A percentile compares a stretch with the other conserved stretches of the same genome.
Conservation (phyloP, 2,888 invertebrate species). For the Yponomeuta malinellus region DNA sequence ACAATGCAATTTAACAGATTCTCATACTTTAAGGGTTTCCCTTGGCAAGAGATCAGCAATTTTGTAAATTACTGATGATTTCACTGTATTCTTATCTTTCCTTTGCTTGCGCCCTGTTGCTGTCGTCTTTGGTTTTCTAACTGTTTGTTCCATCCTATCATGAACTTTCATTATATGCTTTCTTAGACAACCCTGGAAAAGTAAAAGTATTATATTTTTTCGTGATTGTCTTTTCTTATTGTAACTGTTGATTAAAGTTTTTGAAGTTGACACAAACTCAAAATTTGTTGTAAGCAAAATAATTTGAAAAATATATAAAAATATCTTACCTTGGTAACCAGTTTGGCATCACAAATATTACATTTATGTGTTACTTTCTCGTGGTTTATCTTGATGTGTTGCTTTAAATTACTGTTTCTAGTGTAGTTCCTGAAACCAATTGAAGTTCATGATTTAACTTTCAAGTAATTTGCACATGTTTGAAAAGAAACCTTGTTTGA, state of each 20-base stretch:
- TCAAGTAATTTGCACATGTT: background rate
- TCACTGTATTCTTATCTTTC: conserved; percentile 46
- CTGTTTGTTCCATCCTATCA: conserved; percentile 21
- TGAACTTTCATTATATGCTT: conserved; percentile 41
- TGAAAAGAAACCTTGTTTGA: conserved; percentile 8
- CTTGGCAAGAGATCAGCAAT: background rate
- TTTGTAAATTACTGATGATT: conserved; percentile 16
- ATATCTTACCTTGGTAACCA: conserved; percentile 50
- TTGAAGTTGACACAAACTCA: too few relatives aligned
- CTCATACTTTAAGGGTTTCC: background rate
- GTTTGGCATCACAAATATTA: conserved; percentile 43
- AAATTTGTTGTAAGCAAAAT: too few relatives aligned
- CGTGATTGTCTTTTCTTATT: background rate
- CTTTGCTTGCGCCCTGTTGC: conserved; percentile 47
- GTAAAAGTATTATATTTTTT: background rate
- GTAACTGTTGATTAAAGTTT: too few relatives aligned
- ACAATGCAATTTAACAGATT: too few relatives aligned
- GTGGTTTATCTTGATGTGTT: conserved; percentile 72
- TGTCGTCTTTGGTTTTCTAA: conserved; percentile 32
- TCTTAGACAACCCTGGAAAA: conserved; percentile 46
- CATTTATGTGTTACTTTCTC: conserved; percentile 64
- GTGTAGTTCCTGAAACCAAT: conserved; percentile 59
- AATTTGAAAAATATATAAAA: background rate
- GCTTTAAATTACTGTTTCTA: conserved; percentile 71
- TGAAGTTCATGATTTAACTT: conserved; percentile 10